Conservation (phyloP, 2,888 invertebrate genomes). For the Iphiclides podalirius region DNA sequence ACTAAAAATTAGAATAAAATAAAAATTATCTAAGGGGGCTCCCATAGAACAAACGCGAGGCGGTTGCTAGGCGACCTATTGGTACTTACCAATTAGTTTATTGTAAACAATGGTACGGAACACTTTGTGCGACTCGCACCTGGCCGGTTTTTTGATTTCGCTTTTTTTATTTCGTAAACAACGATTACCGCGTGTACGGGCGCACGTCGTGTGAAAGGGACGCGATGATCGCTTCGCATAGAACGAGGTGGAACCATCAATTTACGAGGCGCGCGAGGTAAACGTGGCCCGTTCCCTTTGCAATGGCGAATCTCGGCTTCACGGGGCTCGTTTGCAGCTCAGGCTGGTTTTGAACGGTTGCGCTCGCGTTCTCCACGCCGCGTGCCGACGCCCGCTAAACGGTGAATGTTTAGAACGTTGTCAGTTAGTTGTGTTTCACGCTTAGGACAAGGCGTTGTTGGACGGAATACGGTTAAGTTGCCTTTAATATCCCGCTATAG, state of each 20-base stretch:
- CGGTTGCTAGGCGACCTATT: no score
- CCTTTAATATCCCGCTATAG: neutral
- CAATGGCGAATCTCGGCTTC: constrained; percentile 47
- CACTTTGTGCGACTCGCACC: no score
- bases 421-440: neutral
- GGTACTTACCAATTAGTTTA: no score
- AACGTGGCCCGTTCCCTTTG: constrained; percentile 54
- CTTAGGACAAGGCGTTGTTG: neutral
- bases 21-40: no score
- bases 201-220: constrained; percentile 65
- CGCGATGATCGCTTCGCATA: constrained; percentile 71
- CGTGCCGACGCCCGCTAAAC: constrained; percentile 8
- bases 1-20: no score
- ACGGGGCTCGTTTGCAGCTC: constrained; percentile 46
- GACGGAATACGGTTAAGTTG: no score
- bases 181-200: constrained; percentile 69
- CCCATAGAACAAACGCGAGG: no score
- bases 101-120: no score
- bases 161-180: constrained; percentile 65
- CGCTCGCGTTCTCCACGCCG: constrained; percentile 16
- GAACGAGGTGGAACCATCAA: constrained; percentile 73
- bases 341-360: constrained; percentile 41
- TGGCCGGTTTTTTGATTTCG: neutral
- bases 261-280: constrained; percentile 60
- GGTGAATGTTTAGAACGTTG: neutral